Conservation (phyloP, 2,797 vertebrate genomes). For the Pelochelys cantorii region DNA sequence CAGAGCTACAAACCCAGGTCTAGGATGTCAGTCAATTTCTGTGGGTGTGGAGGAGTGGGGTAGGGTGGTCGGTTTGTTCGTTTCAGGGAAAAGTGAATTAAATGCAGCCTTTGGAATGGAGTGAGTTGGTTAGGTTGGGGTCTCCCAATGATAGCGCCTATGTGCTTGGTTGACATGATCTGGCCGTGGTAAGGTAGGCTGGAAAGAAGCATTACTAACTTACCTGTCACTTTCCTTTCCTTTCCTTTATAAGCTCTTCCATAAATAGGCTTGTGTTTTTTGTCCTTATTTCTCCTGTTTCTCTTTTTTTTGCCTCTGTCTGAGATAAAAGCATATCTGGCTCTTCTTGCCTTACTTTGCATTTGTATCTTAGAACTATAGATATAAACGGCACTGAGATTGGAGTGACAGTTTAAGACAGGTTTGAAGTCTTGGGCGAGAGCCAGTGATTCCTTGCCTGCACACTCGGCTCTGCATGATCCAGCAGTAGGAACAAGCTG, state of each 20-base stretch:
- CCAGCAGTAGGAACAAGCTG: constrained; percentile 81
- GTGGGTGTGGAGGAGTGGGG: neutral
- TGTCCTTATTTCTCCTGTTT: constrained; percentile 47
- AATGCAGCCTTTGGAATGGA: neutral
- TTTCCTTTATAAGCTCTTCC: constrained; percentile 69
- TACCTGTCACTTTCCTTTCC: constrained; percentile 65
- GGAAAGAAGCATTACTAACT: constrained; percentile 62
- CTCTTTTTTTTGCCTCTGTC: constrained; percentile 67
- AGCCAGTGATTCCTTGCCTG: constrained; percentile 77
- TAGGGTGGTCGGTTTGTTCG: neutral
- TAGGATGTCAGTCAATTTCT: neutral
- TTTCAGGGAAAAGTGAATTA: neutral
- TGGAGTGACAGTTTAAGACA: constrained; percentile 75
- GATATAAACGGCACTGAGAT: constrained; percentile 55
- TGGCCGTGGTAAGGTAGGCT: constrained; percentile 61
- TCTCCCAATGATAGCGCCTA: neutral
- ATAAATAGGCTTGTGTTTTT: constrained; percentile 52
- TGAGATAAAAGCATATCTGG: constrained; percentile 63
- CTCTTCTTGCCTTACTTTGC: constrained; percentile 59
- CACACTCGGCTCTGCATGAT: constrained; percentile 77
- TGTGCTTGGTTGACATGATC: constrained; percentile 60
- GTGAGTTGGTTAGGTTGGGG: neutral
- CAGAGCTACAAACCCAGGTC: neutral
- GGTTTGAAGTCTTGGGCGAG: constrained; percentile 72
- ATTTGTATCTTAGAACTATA: constrained; percentile 67